Conservation (phyloP, 2,113 vertebrate species). For the Acanthisitta chloris region DNA sequence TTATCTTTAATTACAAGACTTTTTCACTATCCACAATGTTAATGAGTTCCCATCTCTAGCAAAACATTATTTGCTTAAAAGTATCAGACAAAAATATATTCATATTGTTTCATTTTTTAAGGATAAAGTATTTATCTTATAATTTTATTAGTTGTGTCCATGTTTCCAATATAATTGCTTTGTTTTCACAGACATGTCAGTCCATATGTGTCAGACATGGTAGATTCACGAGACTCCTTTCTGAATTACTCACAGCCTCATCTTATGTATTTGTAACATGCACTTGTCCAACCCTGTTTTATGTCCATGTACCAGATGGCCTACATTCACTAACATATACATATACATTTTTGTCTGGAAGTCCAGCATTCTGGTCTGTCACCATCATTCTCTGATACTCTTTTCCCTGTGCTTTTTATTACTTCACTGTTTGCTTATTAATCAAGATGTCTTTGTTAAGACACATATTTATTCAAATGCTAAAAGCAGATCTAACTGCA, state of each 20-base stretch:
- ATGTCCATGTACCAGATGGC: accelerated
- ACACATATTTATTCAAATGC: background rate
- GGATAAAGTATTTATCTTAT: background rate
- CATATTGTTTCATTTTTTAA: background rate
- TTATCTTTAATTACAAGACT: background rate
- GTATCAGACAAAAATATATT: background rate
- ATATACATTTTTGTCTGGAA: background rate
- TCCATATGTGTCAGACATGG: background rate
- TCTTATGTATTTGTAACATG: background rate
- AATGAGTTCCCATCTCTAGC: background rate
- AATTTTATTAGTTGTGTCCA: background rate
- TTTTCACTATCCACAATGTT: background rate
- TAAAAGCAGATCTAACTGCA: background rate
- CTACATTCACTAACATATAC: background rate
- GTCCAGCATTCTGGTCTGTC: background rate
- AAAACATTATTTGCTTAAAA: background rate
- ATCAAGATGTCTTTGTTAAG: background rate
- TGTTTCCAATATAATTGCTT: background rate
- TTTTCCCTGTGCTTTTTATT: background rate
- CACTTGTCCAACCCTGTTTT: background rate
- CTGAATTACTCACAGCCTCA: background rate
- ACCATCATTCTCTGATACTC: background rate
- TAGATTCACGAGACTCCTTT: background rate
- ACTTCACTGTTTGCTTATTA: background rate
- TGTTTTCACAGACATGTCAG: background rate